Percentiles rank a stretch among this genome's conserved stretches.
Evolutionary conservation across 1,140 invertebrate species (phyloP).

Genomic region (Asobara japonica): DNA sequence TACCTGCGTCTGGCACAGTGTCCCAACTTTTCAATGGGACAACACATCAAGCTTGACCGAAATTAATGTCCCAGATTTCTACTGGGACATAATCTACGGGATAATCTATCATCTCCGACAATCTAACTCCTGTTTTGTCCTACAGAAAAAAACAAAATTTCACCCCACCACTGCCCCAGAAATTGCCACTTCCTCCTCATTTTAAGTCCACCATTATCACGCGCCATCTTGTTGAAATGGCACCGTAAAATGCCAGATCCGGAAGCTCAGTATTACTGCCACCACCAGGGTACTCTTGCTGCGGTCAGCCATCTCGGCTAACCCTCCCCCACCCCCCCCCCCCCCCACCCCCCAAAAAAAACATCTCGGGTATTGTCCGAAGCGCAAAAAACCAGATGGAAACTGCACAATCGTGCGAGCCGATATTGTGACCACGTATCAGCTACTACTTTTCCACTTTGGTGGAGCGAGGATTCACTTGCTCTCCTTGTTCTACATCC

Average conservation of each 20-base stretch:
- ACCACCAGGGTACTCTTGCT: conserved; percentile 39
- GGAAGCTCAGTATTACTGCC: conserved; percentile 53
- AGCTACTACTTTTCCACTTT: not conserved
- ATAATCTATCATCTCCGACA: too few relatives aligned
- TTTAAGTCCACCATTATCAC: conserved; percentile 61
- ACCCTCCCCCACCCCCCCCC: conserved; percentile 25
- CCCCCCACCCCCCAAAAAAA: not conserved
- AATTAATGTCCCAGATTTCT: not conserved
- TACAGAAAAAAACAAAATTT: not conserved
- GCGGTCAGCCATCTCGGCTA: conserved; percentile 48
- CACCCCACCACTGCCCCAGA: conserved; percentile 40
- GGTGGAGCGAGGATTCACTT: conserved; percentile 10
- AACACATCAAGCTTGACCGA: not conserved
- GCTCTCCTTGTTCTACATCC: conserved; percentile 11
- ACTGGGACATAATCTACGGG: too few relatives aligned
- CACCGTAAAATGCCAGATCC: conserved; percentile 58
- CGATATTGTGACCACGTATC: conserved; percentile 20
- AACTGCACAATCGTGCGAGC: conserved; percentile 14
- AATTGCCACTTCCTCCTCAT: conserved; percentile 63
- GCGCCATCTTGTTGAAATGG: conserved; percentile 64
- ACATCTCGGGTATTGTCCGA: not conserved
- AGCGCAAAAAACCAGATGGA: conserved; percentile 14
- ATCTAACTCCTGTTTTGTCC: too few relatives aligned
- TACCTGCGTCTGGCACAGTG: too few relatives aligned
- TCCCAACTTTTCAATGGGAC: too few relatives aligned